phyloP scores from a whole-genome alignment of 2,797 vertebrate genomes.

The Pipistrellus nathusii region DNA sequence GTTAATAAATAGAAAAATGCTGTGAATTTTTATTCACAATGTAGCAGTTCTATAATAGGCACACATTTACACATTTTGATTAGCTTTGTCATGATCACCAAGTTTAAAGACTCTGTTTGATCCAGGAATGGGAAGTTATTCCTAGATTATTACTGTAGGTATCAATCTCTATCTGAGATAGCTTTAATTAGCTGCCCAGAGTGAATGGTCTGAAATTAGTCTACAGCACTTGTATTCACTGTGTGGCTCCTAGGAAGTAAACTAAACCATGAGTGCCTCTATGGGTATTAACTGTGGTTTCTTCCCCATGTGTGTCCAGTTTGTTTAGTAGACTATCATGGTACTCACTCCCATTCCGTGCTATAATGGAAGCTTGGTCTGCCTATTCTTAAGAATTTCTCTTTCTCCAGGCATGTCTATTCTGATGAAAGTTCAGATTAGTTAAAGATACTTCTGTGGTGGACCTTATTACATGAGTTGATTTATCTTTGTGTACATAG shows the following conservation, averaged over 20 bases:
- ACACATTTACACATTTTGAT: neutral
- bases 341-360: neutral
- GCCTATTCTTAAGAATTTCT: neutral
- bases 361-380: neutral
- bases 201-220: neutral
- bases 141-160: neutral
- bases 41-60: neutral
- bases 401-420: neutral
- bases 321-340: neutral
- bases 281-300: neutral
- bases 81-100: neutral
- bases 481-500: neutral
- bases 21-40: neutral
- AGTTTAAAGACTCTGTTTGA: conserved; percentile 11
- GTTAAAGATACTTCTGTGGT: neutral
- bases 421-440: neutral
- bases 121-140: neutral
- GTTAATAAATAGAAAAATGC: neutral
- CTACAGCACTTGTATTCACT: neutral
- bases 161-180: neutral
- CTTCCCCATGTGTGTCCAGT: neutral
- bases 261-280: neutral
- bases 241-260: neutral
- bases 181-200: neutral
- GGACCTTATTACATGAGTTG: neutral